These are phyloP conservation scores for Zaprionus gabonicus DNA, from an alignment of 1,140 invertebrate genomes.

Conservation along the genomic window DNA sequence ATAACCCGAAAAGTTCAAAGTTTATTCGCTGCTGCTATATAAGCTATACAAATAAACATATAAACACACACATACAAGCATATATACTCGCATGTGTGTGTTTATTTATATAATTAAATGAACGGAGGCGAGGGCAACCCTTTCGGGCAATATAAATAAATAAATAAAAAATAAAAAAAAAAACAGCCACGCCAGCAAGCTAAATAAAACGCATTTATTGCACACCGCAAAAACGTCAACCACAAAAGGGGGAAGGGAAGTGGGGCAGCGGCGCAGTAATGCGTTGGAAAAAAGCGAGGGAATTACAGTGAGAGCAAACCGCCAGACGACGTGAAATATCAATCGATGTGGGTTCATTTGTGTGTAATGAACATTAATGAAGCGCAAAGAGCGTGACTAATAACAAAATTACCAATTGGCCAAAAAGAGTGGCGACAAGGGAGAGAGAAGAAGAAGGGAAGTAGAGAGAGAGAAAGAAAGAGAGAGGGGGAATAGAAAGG, in stretches of 20 bases:
- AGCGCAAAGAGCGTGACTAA: slow-evolving; percentile 83
- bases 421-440: slow-evolving; percentile 60
- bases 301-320: slow-evolving; percentile 63
- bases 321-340: slow-evolving; percentile 75
- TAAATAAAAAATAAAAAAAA: slow-evolving; percentile 57
- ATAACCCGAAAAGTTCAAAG: slow-evolving; percentile 68
- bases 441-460: background rate
- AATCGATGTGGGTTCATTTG: slow-evolving; percentile 83
- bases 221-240: slow-evolving; percentile 78
- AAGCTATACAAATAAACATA: too few relatives aligned
- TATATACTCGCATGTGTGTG: slow-evolving; percentile 33
- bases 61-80: slow-evolving; percentile 33
- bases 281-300: background rate
- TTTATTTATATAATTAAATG: slow-evolving; percentile 83
- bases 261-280: background rate
- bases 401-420: slow-evolving; percentile 81
- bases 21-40: slow-evolving; percentile 33
- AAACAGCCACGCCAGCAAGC: slow-evolving; percentile 31
- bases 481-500: too few relatives aligned
- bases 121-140: slow-evolving; percentile 59
- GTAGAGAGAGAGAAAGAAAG: background rate
- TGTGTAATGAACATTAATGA: slow-evolving; percentile 84
- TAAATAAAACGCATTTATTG: slow-evolving; percentile 54
- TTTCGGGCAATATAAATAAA: slow-evolving; percentile 64
- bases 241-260: slow-evolving; percentile 35